Evolutionary conservation across 2,888 invertebrate genomes (phyloP).

Genomic region (Agrotis puta): DNA sequence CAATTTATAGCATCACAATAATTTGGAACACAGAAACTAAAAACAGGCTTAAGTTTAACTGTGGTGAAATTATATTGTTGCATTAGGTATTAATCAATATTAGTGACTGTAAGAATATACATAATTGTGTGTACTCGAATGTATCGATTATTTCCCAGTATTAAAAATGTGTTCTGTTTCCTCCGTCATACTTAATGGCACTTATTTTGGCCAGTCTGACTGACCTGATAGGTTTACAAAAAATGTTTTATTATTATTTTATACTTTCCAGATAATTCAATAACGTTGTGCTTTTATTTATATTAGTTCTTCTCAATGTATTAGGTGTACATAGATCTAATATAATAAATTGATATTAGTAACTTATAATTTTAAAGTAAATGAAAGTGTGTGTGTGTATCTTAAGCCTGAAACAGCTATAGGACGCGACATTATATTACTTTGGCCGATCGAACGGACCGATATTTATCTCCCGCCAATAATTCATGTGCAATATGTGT

Average conservation of each 20-base stretch:
- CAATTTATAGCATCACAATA: conserved; percentile 41
- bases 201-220: conserved; percentile 47
- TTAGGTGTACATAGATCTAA: conserved; percentile 45
- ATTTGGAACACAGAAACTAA: conserved; percentile 22
- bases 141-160: conserved; percentile 57
- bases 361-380: conserved; percentile 29
- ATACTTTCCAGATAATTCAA: conserved; percentile 41
- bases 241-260: conserved; percentile 33
- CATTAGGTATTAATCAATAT: conserved; percentile 45
- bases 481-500: neutral
- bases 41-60: conserved; percentile 24
- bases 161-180: conserved; percentile 47
- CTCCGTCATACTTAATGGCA: conserved; percentile 10
- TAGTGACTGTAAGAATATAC: conserved; percentile 34
- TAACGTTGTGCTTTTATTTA: conserved; percentile 33
- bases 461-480: conserved; percentile 4
- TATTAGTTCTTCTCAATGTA: conserved; percentile 23
- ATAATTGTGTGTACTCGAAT: conserved; percentile 36
- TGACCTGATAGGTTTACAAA: conserved; percentile 34
- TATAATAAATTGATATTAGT: conserved; percentile 39
- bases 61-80: conserved; percentile 38
- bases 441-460: neutral
- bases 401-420: conserved; percentile 15
- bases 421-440: neutral
- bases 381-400: conserved; percentile 18